These are phyloP conservation scores for Spongilla lacustris DNA, from an alignment of 37 sponge, comb jelly and placozoan genomes.

Conservation along the genomic window DNA sequence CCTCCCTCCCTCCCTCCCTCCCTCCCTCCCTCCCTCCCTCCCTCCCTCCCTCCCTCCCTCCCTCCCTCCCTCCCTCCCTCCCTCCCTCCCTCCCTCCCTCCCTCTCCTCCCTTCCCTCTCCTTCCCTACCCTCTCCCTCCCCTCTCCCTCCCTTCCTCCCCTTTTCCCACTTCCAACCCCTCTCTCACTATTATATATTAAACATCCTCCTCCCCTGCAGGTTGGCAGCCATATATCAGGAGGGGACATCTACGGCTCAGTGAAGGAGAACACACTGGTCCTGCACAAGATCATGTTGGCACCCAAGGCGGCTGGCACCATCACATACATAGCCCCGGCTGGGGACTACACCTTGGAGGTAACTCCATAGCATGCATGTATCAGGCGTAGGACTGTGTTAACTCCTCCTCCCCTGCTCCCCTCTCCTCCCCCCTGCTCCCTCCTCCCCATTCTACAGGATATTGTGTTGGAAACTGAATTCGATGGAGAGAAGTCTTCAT, in stretches of 20 bases:
- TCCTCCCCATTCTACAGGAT: no score
- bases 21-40: background rate
- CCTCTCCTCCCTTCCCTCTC: background rate
- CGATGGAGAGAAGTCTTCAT: constrained; percentile 86
- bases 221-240: constrained; percentile 93
- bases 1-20: background rate
- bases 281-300: constrained; percentile 86
- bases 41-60: constrained; percentile 49
- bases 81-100: background rate
- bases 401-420: background rate
- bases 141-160: background rate
- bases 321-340: constrained; percentile 85
- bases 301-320: constrained; percentile 88
- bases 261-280: constrained; percentile 94
- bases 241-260: constrained; percentile 89
- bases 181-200: background rate
- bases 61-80: constrained; percentile 46
- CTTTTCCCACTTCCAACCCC: background rate
- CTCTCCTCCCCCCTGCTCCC: no score
- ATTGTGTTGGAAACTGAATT: constrained; percentile 93
- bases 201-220: constrained; percentile 10
- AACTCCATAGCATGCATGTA: no score
- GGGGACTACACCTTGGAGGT: constrained; percentile 92
- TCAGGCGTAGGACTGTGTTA: background rate
- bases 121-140: background rate